Percentiles rank a stretch among this genome's conserved stretches.
Evolutionary conservation across 2,888 invertebrate genomes (phyloP).

Genomic region (Melikaiella ostensackeni): DNA sequence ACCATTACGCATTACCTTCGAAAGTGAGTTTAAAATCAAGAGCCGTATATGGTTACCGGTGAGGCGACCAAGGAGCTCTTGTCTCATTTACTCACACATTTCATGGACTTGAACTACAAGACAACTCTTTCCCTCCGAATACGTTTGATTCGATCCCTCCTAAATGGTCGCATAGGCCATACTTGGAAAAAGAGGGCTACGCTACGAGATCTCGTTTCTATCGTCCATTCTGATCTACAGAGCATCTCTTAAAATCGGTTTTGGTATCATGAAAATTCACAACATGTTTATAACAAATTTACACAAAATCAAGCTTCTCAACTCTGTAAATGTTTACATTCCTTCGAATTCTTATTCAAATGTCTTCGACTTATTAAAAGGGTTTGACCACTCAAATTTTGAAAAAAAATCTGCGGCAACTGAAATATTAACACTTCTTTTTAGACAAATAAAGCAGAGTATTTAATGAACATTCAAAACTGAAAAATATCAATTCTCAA

Average conservation of each 20-base stretch:
- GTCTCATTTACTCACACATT: conserved; percentile 46
- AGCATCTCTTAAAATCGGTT: background rate
- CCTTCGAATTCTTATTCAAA: background rate
- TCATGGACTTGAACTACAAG: conserved; percentile 45
- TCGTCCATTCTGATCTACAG: background rate
- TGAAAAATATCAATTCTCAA: too few species aligned
- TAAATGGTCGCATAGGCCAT: conserved; percentile 7
- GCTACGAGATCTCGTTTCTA: conserved; percentile 19
- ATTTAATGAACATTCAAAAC: too few species aligned
- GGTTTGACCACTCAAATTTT: too few species aligned
- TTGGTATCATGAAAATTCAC: background rate
- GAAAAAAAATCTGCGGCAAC: too few species aligned
- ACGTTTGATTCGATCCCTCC: conserved; percentile 31
- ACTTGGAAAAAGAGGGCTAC: background rate
- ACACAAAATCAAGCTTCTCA: background rate
- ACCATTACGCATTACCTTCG: conserved; percentile 59
- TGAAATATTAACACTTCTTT: too few species aligned
- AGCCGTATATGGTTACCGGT: conserved; percentile 65
- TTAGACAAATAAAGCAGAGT: too few species aligned
- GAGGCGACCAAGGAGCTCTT: conserved; percentile 49
- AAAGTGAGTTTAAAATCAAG: conserved; percentile 65
- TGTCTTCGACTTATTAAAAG: background rate
- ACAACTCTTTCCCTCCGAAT: conserved; percentile 41
- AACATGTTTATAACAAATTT: background rate
- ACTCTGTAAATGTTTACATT: background rate